Percentiles rank a stretch among this genome's conserved stretches.
These are phyloP conservation scores for Anolis carolinensis DNA, from an alignment of 2,113 vertebrate genomes.

Conservation along the genomic window DNA sequence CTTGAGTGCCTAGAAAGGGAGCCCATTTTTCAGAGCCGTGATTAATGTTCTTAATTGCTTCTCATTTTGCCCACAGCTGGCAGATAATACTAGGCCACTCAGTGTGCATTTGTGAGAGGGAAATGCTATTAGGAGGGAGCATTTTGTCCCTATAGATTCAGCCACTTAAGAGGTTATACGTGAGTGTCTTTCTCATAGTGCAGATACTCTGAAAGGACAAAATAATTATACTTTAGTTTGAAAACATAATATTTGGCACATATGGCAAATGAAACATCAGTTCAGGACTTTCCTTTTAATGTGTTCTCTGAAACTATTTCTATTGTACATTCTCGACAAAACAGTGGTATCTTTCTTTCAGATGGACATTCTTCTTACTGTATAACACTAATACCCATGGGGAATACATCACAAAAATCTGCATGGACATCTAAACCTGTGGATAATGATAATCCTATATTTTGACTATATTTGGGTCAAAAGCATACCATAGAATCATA, in stretches of 20 bases:
- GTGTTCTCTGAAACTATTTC: neutral
- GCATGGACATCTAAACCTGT: no score
- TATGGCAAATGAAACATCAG: neutral
- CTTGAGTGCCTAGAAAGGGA: neutral
- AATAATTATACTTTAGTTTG: neutral
- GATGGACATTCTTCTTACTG: neutral
- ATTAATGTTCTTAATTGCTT: constrained; percentile 7
- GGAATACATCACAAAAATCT: no score
- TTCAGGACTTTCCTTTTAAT: neutral
- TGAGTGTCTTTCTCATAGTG: neutral
- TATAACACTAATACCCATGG: no score
- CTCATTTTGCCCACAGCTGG: neutral
- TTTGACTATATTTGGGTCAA: no score
- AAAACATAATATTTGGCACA: constrained; percentile 7
- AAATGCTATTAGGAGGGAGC: neutral
- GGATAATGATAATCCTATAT: no score
- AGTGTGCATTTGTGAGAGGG: neutral
- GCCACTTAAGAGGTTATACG: neutral
- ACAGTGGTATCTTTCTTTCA: neutral
- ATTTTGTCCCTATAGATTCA: constrained; percentile 3
- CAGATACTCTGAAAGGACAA: constrained; percentile 3
- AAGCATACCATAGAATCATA: no score
- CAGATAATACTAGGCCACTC: neutral
- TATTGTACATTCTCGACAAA: neutral
- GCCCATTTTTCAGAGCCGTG: neutral